Evolutionary conservation across 2,888 invertebrate genomes (phyloP).

Genomic region (Brenthis ino): DNA sequence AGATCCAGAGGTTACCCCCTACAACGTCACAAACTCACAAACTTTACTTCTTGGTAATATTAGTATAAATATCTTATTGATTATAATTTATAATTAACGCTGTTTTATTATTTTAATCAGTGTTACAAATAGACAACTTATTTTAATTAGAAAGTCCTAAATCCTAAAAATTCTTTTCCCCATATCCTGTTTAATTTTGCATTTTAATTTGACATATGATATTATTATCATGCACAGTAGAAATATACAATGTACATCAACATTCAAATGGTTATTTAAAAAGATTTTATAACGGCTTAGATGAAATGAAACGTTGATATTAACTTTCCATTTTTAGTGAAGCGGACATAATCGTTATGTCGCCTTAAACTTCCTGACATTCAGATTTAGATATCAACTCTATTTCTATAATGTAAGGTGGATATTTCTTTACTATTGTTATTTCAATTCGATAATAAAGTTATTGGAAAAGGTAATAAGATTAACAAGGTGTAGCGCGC

Average conservation of each 20-base stretch:
- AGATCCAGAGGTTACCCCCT: too few relatives aligned
- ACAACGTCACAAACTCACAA: too few relatives aligned
- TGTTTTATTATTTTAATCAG: too few relatives aligned
- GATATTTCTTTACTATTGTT: slow-evolving; percentile 54
- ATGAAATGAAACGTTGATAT: slow-evolving; percentile 61
- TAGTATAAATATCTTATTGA: too few relatives aligned
- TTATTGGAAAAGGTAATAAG: slow-evolving; percentile 82
- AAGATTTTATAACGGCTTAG: slow-evolving; percentile 56
- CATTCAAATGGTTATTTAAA: slow-evolving; percentile 9
- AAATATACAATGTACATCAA: background rate
- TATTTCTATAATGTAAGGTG: slow-evolving; percentile 49
- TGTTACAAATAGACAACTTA: too few relatives aligned
- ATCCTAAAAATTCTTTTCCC: too few relatives aligned
- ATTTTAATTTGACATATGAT: too few relatives aligned
- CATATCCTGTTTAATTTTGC: too few relatives aligned
- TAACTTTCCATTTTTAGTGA: slow-evolving; percentile 65
- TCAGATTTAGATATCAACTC: background rate
- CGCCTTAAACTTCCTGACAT: slow-evolving; percentile 73
- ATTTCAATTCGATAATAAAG: slow-evolving; percentile 68
- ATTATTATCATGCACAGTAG: too few relatives aligned
- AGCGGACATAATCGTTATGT: slow-evolving; percentile 71
- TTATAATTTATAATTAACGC: too few relatives aligned
- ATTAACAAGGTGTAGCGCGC: slow-evolving; percentile 75
- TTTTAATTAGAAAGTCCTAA: too few relatives aligned
- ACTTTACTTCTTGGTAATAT: too few relatives aligned